phyloP scores from a whole-genome alignment of 2,113 vertebrate species.

The Tragulus kanchil region DNA sequence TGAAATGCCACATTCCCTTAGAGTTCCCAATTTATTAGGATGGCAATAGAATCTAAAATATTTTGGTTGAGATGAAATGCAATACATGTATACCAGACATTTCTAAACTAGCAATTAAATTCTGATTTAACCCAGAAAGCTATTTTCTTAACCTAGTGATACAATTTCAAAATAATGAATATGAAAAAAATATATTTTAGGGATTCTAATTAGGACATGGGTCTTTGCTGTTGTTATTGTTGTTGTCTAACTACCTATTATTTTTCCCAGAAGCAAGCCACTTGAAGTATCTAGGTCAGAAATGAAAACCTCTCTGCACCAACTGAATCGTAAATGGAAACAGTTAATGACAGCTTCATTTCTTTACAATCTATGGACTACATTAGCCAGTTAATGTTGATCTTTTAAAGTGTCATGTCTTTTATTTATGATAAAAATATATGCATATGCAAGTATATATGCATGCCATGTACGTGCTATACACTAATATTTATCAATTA shows the following conservation, averaged over 20 bases:
- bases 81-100: background rate
- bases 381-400: slow-evolving; percentile 53
- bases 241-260: slow-evolving; percentile 59
- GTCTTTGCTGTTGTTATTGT: slow-evolving; percentile 27
- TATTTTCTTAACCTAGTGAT: slow-evolving; percentile 66
- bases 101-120: slow-evolving; percentile 60
- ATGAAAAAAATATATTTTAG: slow-evolving; percentile 37
- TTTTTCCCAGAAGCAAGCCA: slow-evolving; percentile 77
- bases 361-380: slow-evolving; percentile 52
- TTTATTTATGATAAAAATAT: slow-evolving; percentile 62
- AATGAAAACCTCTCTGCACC: slow-evolving; percentile 54
- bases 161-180: background rate
- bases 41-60: background rate
- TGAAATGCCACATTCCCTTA: background rate
- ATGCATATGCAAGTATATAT: background rate
- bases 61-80: background rate
- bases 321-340: slow-evolving; percentile 40
- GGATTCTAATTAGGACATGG: slow-evolving; percentile 54
- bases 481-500: slow-evolving; percentile 43
- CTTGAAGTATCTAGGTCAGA: slow-evolving; percentile 66
- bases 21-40: background rate
- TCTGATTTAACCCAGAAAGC: slow-evolving; percentile 67
- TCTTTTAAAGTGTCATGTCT: slow-evolving; percentile 8
- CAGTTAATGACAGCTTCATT: slow-evolving; percentile 42
- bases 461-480: background rate